Evolutionary conservation across 2,797 vertebrate genomes (phyloP).

Genomic region (Takifugu rubripes): DNA sequence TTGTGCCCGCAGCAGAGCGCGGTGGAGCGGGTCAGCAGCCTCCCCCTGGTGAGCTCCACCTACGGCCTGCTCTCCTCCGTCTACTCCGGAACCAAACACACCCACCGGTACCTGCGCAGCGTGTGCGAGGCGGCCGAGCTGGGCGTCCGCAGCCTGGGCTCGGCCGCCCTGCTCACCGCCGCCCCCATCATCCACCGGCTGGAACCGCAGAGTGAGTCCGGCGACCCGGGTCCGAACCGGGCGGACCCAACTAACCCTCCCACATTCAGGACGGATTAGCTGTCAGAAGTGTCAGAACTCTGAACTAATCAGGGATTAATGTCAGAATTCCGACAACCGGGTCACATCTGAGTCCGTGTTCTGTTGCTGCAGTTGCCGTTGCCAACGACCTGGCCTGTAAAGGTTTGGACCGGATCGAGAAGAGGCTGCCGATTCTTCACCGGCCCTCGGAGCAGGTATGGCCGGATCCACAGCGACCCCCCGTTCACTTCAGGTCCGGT

Average conservation of each 20-base stretch:
- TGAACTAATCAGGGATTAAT: no score
- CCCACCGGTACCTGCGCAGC: conserved; percentile 82
- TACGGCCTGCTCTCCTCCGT: conserved; percentile 80
- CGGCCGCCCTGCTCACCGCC: conserved; percentile 79
- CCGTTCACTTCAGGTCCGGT: no score
- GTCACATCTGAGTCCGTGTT: no score
- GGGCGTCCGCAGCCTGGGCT: conserved; percentile 82
- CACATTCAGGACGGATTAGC: no score
- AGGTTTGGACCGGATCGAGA: conserved; percentile 90
- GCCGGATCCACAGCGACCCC: background rate
- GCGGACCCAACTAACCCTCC: no score
- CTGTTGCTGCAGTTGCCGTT: conserved; percentile 76
- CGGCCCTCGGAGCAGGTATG: conserved; percentile 86
- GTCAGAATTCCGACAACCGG: no score
- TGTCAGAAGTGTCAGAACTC: no score
- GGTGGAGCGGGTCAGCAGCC: conserved; percentile 80
- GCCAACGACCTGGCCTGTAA: conserved; percentile 90
- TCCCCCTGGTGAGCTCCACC: conserved; percentile 88
- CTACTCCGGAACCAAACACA: conserved; percentile 84
- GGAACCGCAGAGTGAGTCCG: conserved; percentile 85
- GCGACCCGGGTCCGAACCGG: background rate
- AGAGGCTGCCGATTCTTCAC: conserved; percentile 86
- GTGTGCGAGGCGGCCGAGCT: conserved; percentile 88
- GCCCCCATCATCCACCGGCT: conserved; percentile 85
- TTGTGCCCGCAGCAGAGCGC: conserved; percentile 75